These are phyloP conservation scores for Drosophila lowei DNA, from an alignment of 1,140 invertebrate genomes.

Conservation along the genomic window DNA sequence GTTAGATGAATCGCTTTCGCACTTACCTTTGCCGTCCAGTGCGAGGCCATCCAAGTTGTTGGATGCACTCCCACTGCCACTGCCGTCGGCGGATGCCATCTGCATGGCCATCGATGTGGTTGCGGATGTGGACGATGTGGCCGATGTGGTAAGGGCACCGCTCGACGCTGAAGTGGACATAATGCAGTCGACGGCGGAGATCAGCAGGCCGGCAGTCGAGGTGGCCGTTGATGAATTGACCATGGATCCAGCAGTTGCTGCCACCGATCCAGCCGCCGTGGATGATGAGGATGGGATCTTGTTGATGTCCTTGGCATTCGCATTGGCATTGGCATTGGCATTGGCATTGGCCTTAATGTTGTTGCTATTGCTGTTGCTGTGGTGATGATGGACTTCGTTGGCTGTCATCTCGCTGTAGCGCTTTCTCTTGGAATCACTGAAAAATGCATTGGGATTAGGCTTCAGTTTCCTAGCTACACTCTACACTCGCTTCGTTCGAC, in stretches of 20 bases:
- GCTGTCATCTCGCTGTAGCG: constrained; percentile 42
- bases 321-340: constrained; percentile 1
- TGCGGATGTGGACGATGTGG: constrained; percentile 39
- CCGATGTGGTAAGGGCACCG: constrained; percentile 3
- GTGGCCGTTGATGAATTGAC: constrained; percentile 52
- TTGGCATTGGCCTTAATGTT: constrained; percentile 39
- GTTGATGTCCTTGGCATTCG: constrained; percentile 15
- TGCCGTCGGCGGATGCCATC: constrained; percentile 19
- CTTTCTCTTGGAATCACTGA: constrained; percentile 80
- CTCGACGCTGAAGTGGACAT: constrained; percentile 37
- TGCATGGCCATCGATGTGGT: constrained; percentile 12
- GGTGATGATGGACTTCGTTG: constrained; percentile 23
- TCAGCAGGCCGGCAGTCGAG: constrained; percentile 33
- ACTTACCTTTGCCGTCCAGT: constrained; percentile 80
- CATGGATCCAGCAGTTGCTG: constrained; percentile 4
- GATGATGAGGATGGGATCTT: constrained; percentile 29
- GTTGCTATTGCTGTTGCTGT: constrained; percentile 26
- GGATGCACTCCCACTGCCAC: constrained; percentile 19
- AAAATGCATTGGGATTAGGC: not conserved
- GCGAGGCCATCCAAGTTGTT: constrained; percentile 46
- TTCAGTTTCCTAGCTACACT: not conserved
- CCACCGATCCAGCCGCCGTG: constrained; percentile 7
- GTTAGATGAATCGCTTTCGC: too few relatives aligned
- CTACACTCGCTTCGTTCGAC: constrained; percentile 10
- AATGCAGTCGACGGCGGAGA: constrained; percentile 32